Conservation (phyloP, 2,797 vertebrate genomes). For the Miichthys miiuy region DNA sequence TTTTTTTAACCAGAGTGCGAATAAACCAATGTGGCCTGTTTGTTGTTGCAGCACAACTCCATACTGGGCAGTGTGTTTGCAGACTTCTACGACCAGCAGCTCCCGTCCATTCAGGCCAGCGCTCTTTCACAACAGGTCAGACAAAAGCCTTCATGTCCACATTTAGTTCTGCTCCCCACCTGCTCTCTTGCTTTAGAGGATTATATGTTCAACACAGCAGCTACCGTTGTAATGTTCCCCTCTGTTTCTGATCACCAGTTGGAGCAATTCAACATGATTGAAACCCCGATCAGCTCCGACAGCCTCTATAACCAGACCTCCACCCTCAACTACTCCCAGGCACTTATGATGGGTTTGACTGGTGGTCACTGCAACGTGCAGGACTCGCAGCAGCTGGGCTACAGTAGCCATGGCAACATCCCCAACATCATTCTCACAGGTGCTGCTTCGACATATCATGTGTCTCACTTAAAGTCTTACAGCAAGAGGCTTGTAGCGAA, state of each 20-base stretch:
- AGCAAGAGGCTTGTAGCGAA: slow-evolving; percentile 7
- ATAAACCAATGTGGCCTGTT: slow-evolving; percentile 41
- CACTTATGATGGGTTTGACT: slow-evolving; percentile 93
- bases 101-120: slow-evolving; percentile 93
- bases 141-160: slow-evolving; percentile 4
- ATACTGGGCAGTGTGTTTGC: slow-evolving; percentile 93
- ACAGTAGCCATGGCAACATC: slow-evolving; percentile 92
- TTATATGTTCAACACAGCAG: background rate
- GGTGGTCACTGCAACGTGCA: slow-evolving; percentile 90
- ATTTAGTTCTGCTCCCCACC: background rate
- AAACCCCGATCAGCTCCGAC: slow-evolving; percentile 90
- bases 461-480: slow-evolving; percentile 22
- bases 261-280: slow-evolving; percentile 97
- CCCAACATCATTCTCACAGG: slow-evolving; percentile 98
- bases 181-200: background rate
- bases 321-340: slow-evolving; percentile 95
- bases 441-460: slow-evolving; percentile 58
- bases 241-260: slow-evolving; percentile 81
- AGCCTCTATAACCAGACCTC: slow-evolving; percentile 91
- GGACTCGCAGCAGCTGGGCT: slow-evolving; percentile 89
- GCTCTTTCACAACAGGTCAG: slow-evolving; percentile 94
- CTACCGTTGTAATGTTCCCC: background rate
- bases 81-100: slow-evolving; percentile 96
- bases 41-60: slow-evolving; percentile 90
- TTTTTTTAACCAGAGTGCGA: slow-evolving; percentile 1